phyloP scores from a whole-genome alignment of 2,888 invertebrate genomes.

The Ophion costatus region DNA sequence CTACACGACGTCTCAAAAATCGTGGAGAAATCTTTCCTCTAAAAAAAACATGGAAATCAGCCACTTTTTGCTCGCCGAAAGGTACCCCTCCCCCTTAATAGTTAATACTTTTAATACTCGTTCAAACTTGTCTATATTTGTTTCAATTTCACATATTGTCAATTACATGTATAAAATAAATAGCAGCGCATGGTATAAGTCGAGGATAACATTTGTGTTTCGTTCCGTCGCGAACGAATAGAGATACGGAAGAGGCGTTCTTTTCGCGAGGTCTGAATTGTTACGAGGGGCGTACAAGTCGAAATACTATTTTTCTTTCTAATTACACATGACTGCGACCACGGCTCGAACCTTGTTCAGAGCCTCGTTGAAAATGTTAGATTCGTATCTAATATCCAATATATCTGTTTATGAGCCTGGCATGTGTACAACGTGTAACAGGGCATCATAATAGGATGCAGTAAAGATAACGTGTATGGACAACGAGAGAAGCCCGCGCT shows the following conservation, averaged over 20 bases:
- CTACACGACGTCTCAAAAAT: too few relatives aligned
- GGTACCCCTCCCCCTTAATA: too few relatives aligned
- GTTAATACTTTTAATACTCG: too few relatives aligned
- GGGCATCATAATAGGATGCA: slow-evolving; percentile 34
- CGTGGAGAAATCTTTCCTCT: too few relatives aligned
- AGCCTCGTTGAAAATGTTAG: slow-evolving; percentile 41
- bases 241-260: slow-evolving; percentile 27
- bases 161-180: too few relatives aligned
- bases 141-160: neutral
- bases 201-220: too few relatives aligned
- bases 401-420: slow-evolving; percentile 16
- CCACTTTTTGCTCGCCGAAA: too few relatives aligned
- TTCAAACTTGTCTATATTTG: too few relatives aligned
- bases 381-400: slow-evolving; percentile 54
- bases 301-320: slow-evolving; percentile 15
- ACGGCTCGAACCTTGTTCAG: slow-evolving; percentile 17
- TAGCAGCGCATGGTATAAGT: too few relatives aligned
- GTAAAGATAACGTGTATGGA: slow-evolving; percentile 39
- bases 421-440: slow-evolving; percentile 41
- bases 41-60: too few relatives aligned
- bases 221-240: too few relatives aligned
- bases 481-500: slow-evolving; percentile 36
- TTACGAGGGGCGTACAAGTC: slow-evolving; percentile 6
- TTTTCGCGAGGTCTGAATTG: slow-evolving; percentile 5
- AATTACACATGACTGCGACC: slow-evolving; percentile 45